A percentile compares a stretch with the other conserved stretches of the same genome.
These are phyloP conservation scores for Sanderia malayensis DNA, from an alignment of 30 jellyfish, hydroid and myxozoan species.

Conservation along the genomic window DNA sequence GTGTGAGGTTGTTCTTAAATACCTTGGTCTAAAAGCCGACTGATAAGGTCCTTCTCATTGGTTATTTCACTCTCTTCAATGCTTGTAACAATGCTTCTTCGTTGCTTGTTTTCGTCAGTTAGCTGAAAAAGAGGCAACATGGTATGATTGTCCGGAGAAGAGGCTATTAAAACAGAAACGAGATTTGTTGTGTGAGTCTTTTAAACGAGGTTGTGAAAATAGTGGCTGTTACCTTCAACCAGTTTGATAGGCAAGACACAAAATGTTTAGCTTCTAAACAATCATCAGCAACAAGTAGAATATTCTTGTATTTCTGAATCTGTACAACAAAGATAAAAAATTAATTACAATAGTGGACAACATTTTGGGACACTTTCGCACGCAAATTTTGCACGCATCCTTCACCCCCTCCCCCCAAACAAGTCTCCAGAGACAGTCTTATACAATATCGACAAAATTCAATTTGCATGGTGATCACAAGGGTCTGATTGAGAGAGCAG, in stretches of 20 bases:
- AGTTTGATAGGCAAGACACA: constrained; percentile 70
- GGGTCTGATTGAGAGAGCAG: too few relatives aligned
- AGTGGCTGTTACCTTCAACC: constrained; percentile 92
- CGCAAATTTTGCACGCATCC: too few relatives aligned
- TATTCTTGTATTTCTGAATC: constrained; percentile 68
- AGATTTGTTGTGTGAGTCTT: too few relatives aligned
- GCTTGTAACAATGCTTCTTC: constrained; percentile 38
- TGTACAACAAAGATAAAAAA: constrained; percentile 13
- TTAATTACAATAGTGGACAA: neutral
- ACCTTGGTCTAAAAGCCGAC: constrained; percentile 36
- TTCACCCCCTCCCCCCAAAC: too few relatives aligned
- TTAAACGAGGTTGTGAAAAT: too few relatives aligned
- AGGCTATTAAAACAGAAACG: too few relatives aligned
- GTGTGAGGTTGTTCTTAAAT: too few relatives aligned
- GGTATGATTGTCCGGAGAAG: too few relatives aligned
- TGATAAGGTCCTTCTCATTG: constrained; percentile 41
- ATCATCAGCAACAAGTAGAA: constrained; percentile 74
- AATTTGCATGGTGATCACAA: too few relatives aligned
- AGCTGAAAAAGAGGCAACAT: constrained; percentile 14
- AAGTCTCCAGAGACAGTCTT: too few relatives aligned
- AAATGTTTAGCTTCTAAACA: constrained; percentile 72
- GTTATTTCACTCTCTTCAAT: constrained; percentile 60
- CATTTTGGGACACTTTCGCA: too few relatives aligned
- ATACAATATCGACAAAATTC: too few relatives aligned
- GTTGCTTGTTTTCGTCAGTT: constrained; percentile 33